Conservation (phyloP, 2,113 vertebrate genomes). For the Chloropsis cyanopogon region DNA sequence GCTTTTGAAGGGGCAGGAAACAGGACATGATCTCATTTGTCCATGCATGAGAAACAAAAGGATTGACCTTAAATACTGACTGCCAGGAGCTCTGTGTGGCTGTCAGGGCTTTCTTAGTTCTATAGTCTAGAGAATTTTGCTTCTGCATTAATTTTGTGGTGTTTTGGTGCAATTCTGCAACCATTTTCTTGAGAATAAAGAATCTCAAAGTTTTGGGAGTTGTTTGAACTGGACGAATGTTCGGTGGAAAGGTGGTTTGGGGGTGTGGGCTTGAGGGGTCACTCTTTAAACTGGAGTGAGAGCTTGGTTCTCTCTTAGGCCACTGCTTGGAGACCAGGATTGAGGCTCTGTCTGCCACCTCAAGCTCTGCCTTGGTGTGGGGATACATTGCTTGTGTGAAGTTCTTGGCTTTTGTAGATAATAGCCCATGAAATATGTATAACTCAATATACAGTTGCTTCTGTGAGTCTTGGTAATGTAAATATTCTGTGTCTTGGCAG, state of each 20-base stretch:
- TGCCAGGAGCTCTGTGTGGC: background rate
- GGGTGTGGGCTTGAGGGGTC: background rate
- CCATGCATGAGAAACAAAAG: conserved; percentile 11
- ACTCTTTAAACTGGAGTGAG: background rate
- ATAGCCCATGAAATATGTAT: background rate
- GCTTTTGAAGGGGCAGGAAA: background rate
- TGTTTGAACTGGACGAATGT: background rate
- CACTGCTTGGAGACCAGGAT: background rate
- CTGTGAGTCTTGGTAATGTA: background rate
- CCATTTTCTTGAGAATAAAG: background rate
- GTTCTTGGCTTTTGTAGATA: background rate
- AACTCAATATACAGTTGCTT: background rate
- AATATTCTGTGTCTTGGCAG: background rate
- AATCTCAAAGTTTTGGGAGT: background rate
- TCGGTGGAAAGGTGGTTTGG: background rate
- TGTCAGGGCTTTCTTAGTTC: background rate
- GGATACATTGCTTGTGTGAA: background rate
- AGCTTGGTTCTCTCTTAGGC: background rate
- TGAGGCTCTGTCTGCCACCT: background rate
- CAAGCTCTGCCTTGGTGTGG: background rate
- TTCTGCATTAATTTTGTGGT: background rate
- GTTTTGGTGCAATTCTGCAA: background rate
- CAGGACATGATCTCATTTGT: conserved; percentile 47
- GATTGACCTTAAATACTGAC: background rate
- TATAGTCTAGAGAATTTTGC: background rate